Conservation (phyloP, 2,113 vertebrate genomes). For the Lepisosteus osseus region DNA sequence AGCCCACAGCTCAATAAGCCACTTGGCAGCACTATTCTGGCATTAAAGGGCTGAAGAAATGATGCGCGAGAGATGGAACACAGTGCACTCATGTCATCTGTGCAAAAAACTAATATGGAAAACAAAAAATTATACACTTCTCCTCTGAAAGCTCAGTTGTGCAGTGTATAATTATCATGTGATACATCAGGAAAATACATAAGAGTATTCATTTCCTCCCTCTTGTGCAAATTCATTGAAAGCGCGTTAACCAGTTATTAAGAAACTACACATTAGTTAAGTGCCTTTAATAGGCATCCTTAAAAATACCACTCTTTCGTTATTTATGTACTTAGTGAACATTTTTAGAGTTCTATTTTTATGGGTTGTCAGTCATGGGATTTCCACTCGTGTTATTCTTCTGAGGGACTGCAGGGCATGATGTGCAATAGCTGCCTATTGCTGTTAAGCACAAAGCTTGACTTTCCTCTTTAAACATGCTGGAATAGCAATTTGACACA, state of each 20-base stretch:
- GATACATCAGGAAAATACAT: constrained; percentile 8
- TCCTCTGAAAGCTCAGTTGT: constrained; percentile 10
- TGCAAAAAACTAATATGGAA: background rate
- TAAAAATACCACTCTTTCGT: constrained; percentile 20
- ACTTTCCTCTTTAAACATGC: background rate
- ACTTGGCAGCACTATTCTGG: no score
- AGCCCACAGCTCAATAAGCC: no score
- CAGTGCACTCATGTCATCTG: constrained; percentile 15
- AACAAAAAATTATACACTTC: constrained; percentile 4
- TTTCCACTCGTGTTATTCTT: background rate
- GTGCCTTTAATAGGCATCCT: constrained; percentile 22
- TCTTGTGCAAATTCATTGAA: background rate
- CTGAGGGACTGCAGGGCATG: background rate
- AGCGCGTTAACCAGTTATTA: constrained; percentile 27
- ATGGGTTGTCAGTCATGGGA: background rate
- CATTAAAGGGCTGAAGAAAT: no score
- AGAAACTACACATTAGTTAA: constrained; percentile 22
- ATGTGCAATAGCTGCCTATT: background rate
- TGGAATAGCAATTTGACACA: background rate
- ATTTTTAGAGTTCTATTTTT: background rate
- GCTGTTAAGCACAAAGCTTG: background rate
- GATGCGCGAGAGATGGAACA: constrained; percentile 14
- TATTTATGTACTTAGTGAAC: background rate
- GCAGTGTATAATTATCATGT: constrained; percentile 20
- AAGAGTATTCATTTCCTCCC: background rate